These are phyloP conservation scores for Zaprionus vittiger DNA, from an alignment of 1,140 invertebrate genomes.

Conservation along the genomic window DNA sequence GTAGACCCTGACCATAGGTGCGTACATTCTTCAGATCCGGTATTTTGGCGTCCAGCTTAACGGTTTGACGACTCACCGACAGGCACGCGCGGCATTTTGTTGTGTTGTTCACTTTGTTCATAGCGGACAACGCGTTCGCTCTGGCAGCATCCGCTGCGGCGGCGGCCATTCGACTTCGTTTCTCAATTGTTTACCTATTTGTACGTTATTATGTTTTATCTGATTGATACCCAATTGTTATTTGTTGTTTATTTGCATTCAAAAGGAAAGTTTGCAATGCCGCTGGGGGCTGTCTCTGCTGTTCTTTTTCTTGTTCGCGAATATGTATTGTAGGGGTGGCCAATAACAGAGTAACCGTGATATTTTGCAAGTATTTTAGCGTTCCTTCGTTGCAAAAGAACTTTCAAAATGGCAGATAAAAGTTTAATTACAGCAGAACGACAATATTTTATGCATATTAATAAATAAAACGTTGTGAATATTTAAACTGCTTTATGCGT, in stretches of 20 bases:
- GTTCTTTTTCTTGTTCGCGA: conserved; percentile 18
- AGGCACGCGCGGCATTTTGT: conserved; percentile 74
- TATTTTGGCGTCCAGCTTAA: conserved; percentile 57
- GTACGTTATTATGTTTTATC: neutral
- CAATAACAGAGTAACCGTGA: neutral
- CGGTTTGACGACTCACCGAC: conserved; percentile 62
- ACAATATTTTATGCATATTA: neutral
- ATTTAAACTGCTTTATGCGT: neutral
- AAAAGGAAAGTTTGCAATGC: conserved; percentile 16
- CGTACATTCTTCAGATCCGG: conserved; percentile 56
- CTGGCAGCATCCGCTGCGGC: conserved; percentile 48
- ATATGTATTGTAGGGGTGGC: conserved; percentile 15
- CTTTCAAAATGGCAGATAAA: neutral
- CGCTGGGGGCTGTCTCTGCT: conserved; percentile 14
- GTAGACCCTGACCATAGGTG: conserved; percentile 63
- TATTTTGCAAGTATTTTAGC: neutral
- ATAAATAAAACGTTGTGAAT: neutral
- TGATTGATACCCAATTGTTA: conserved; percentile 7
- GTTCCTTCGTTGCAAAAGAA: neutral
- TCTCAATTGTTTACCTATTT: neutral
- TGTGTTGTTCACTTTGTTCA: conserved; percentile 60
- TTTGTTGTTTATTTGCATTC: neutral
- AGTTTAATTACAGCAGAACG: neutral
- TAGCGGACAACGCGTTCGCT: conserved; percentile 53
- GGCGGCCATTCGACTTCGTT: conserved; percentile 49